phyloP scores from a whole-genome alignment of 2,113 vertebrate genomes.

The Heliornis fulica region DNA sequence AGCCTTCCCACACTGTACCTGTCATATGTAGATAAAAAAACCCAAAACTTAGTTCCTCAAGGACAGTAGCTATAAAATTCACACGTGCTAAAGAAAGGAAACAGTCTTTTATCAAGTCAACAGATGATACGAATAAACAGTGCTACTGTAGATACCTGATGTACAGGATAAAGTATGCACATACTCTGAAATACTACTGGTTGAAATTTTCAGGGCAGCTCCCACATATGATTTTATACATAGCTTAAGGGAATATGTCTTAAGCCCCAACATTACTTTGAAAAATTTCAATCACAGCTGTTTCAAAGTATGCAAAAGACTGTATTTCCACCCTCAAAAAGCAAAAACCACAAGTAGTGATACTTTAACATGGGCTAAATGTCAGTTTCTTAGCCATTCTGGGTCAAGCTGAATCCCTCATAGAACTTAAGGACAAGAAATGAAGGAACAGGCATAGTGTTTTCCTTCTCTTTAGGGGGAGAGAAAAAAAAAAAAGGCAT shows the following conservation, averaged over 20 bases:
- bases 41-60: constrained; percentile 5
- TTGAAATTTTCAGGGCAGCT: neutral
- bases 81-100: neutral
- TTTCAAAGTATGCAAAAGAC: neutral
- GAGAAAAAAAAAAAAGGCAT: neutral
- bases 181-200: neutral
- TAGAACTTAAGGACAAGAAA: neutral
- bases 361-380: neutral
- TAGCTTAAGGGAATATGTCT: neutral
- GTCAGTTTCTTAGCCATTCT: neutral
- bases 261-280: neutral
- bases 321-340: neutral
- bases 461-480: neutral
- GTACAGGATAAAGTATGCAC: neutral
- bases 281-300: neutral
- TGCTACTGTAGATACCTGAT: neutral
- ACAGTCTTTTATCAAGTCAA: neutral
- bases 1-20: neutral
- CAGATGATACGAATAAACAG: neutral
- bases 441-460: neutral
- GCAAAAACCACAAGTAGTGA: neutral
- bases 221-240: neutral
- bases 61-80: neutral
- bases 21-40: neutral
- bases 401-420: neutral